Evolutionary conservation across 2,888 invertebrate genomes (phyloP).

Genomic region (Drosophila pegasa): DNA sequence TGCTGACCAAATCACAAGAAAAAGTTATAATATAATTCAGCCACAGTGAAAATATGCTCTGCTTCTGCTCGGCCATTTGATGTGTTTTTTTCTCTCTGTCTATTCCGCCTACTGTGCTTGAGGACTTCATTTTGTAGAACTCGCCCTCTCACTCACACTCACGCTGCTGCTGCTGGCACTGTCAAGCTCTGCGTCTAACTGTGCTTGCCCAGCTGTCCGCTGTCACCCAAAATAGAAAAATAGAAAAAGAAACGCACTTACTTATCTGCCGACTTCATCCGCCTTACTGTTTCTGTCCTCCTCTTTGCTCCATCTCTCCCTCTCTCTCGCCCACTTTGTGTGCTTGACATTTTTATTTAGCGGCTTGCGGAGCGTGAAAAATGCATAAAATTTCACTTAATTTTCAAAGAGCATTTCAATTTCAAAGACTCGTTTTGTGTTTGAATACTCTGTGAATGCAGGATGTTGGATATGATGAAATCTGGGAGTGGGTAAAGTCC

Average conservation of each 20-base stretch:
- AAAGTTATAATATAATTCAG: constrained; percentile 61
- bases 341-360: constrained; percentile 81
- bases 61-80: constrained; percentile 26
- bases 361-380: constrained; percentile 73
- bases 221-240: constrained; percentile 50
- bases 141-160: constrained; percentile 27
- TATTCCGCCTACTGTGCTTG: constrained; percentile 35
- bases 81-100: constrained; percentile 11
- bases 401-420: constrained; percentile 69
- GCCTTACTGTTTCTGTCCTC: constrained; percentile 2
- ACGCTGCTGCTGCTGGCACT: not conserved
- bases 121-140: constrained; percentile 69
- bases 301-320: not conserved
- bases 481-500: too few relatives aligned
- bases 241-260: constrained; percentile 68
- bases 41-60: constrained; percentile 16
- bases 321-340: constrained; percentile 47
- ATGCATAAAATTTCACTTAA: constrained; percentile 83
- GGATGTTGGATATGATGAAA: not conserved
- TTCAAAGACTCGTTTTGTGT: constrained; percentile 51
- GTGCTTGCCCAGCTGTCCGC: constrained; percentile 66
- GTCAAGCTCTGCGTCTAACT: constrained; percentile 16
- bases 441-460: not conserved
- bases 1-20: constrained; percentile 50
- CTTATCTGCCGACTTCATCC: constrained; percentile 68